These are phyloP conservation scores for Triplophysa siluroides DNA, from an alignment of 2,113 vertebrate species.

Conservation along the genomic window DNA sequence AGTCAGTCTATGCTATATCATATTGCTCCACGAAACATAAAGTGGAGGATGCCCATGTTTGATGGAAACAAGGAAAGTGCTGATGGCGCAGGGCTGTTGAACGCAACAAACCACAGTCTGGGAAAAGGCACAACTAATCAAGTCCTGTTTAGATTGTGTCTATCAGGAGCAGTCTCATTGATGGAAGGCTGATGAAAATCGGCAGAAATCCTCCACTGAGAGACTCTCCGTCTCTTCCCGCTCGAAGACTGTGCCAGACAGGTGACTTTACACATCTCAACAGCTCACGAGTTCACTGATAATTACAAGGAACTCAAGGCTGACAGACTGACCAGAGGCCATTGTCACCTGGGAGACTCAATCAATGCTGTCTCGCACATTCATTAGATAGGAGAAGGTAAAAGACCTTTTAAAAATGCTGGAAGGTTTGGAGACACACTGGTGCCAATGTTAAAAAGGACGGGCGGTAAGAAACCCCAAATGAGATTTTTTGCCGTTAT, in stretches of 20 bases:
- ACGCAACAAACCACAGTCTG: neutral
- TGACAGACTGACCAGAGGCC: constrained; percentile 22
- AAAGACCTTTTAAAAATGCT: neutral
- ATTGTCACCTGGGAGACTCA: constrained; percentile 7
- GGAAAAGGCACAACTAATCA: neutral
- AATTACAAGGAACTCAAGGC: constrained; percentile 17
- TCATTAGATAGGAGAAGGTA: constrained; percentile 14
- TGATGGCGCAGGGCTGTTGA: constrained; percentile 3
- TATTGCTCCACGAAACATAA: neutral
- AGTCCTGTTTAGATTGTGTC: neutral
- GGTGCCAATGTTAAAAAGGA: neutral
- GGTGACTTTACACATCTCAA: constrained; percentile 14
- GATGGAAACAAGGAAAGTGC: constrained; percentile 1
- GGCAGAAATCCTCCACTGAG: constrained; percentile 4
- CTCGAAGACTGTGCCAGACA: constrained; percentile 3
- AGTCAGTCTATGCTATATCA: constrained; percentile 12
- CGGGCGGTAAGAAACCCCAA: neutral
- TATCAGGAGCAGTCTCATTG: neutral
- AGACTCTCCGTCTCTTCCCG: neutral
- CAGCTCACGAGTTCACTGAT: constrained; percentile 11
- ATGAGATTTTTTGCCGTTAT: constrained; percentile 24
- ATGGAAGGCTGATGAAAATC: constrained; percentile 13
- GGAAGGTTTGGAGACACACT: neutral
- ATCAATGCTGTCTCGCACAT: constrained; percentile 25
- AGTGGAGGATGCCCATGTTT: neutral